Percentiles rank a stretch among this genome's conserved stretches.
These are phyloP conservation scores for Gerosis bhagava DNA, from an alignment of 2,888 invertebrate genomes.

Conservation along the genomic window DNA sequence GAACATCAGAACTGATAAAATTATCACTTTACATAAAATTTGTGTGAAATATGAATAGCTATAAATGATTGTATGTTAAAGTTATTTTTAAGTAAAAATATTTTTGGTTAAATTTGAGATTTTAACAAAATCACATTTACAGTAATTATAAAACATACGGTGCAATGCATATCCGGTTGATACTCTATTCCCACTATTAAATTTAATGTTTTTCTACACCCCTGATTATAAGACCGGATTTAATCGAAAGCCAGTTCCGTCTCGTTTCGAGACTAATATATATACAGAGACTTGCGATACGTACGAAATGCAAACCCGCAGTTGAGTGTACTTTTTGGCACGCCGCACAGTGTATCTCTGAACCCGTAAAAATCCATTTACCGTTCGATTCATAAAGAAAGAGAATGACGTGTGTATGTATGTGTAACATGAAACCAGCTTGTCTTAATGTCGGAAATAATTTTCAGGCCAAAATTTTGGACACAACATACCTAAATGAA, in stretches of 20 bases:
- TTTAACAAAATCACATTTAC: too few relatives aligned
- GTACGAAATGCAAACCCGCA: neutral
- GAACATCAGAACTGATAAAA: neutral
- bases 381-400: slow-evolving; percentile 5
- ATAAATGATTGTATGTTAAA: too few relatives aligned
- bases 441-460: neutral
- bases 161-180: too few relatives aligned
- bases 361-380: slow-evolving; percentile 2
- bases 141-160: too few relatives aligned
- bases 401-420: neutral
- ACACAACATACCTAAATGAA: neutral
- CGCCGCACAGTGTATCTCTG: slow-evolving; percentile 1
- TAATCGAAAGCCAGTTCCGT: slow-evolving; percentile 52
- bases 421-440: neutral
- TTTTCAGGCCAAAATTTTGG: too few relatives aligned
- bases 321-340: slow-evolving; percentile 4
- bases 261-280: slow-evolving; percentile 36
- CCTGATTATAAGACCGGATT: slow-evolving; percentile 55
- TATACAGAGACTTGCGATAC: neutral
- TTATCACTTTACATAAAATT: too few relatives aligned
- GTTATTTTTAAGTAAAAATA: too few relatives aligned
- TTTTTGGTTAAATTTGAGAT: too few relatives aligned
- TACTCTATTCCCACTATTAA: too few relatives aligned
- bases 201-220: too few relatives aligned
- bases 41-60: too few relatives aligned